Conservation (phyloP, 2,888 invertebrate species). For the Globia sparganii region DNA sequence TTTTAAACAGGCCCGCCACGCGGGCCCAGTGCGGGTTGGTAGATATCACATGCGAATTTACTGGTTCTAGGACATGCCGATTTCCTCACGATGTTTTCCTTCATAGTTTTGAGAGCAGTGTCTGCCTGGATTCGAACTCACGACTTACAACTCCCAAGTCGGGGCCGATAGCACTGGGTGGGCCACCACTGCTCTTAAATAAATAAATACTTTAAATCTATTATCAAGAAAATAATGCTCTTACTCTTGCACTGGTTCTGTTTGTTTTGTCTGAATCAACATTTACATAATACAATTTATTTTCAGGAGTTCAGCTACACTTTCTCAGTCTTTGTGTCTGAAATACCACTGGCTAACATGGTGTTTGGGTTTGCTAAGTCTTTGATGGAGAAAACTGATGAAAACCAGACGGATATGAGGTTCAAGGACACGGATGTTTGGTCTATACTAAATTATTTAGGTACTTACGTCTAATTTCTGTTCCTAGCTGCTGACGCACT, state of each 20-base stretch:
- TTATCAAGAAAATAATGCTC: background rate
- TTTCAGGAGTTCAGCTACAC: slow-evolving; percentile 90
- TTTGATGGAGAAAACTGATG: slow-evolving; percentile 72
- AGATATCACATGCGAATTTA: background rate
- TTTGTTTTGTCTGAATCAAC: background rate
- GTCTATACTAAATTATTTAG: slow-evolving; percentile 87
- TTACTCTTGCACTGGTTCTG: background rate
- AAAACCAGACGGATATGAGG: slow-evolving; percentile 70
- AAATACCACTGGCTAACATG: slow-evolving; percentile 90
- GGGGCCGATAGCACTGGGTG: background rate
- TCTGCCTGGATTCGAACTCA: background rate
- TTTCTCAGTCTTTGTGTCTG: slow-evolving; percentile 91
- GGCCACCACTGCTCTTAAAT: background rate
- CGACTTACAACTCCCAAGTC: background rate
- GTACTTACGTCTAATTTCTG: slow-evolving; percentile 66
- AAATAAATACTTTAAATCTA: background rate
- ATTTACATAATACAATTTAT: slow-evolving; percentile 1
- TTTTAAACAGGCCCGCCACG: no score
- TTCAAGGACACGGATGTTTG: slow-evolving; percentile 87
- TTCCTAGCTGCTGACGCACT: background rate
- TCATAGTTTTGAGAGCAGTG: background rate
- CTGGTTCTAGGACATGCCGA: background rate
- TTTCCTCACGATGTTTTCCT: background rate
- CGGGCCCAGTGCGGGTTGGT: background rate
- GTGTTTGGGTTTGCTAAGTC: slow-evolving; percentile 85